Base-by-base conservation (phyloP, 2,797 vertebrate genomes). In the Philypnodon macrostomus region DNA sequence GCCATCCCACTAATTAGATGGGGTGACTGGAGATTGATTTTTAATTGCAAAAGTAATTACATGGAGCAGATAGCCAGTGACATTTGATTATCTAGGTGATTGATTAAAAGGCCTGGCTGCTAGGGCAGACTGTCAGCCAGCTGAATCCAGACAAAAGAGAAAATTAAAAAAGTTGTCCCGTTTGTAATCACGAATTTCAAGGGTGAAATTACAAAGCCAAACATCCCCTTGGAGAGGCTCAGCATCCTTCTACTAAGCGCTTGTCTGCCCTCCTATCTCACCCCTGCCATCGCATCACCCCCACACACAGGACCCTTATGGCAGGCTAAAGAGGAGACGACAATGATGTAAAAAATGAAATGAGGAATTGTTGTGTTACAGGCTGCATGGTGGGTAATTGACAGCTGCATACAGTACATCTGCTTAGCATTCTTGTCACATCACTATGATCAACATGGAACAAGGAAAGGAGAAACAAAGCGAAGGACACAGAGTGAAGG, bases 31-130 rank as follows among this genome's bases (percentile, higher is more conserved):
- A 97, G 96, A 96, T 98, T 98, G 95, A 97, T 96, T 98, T 98
- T 98, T 98, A 98, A 98, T 98, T 98, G 96, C 95, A 97, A 98
- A 98, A 98, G 95, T 98, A 98, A 98, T 98, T 98, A 98, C 94
- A 98, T 86, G 88, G 96, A 96, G 95, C 95, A 98, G 96, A 98
- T 98, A 97, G 94, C 95, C 96, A 96, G 93, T 96, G 96, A 98
- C 96, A 97, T 97, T 97, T 98, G 96, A 98, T 98, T 98, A 97
- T 98, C 94, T 95, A 93, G 92, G 94, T 98, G 96, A 98, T 98
- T 98, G 96, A 98, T 98, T 98, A 98, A 98, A 98, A 96, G 95
- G 93, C 93, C 93, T 86, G 90, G 93, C 91, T 93, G 92, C 85
- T 83, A 72, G 88, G 93, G 91, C 91, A 94, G 93, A 96, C 92